Conservation (phyloP, 1,140 invertebrate species). For the Eriosoma lanigerum region DNA sequence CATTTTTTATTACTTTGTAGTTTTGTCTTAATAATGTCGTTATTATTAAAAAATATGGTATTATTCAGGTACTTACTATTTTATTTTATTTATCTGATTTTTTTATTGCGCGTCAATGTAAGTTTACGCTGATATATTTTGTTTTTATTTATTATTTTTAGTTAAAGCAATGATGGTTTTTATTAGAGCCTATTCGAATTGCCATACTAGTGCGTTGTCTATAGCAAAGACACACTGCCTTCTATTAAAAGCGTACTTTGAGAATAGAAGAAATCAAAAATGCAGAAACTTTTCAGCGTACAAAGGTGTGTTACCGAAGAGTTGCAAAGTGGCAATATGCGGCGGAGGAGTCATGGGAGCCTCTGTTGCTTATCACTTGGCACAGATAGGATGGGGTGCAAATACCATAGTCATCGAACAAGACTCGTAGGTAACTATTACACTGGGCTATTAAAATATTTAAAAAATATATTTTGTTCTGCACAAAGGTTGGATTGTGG, state of each 20-base stretch:
- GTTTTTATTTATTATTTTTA: background rate
- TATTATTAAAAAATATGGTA: background rate
- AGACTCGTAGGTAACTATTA: slow-evolving; percentile 61
- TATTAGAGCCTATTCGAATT: slow-evolving; percentile 15
- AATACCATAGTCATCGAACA: slow-evolving; percentile 86
- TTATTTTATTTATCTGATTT: background rate
- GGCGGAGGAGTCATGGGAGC: slow-evolving; percentile 93
- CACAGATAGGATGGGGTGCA: slow-evolving; percentile 76
- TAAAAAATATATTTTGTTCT: background rate
- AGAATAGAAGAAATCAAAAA: background rate
- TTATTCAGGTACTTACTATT: background rate
- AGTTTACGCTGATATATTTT: background rate
- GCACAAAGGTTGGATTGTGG: slow-evolving; percentile 75
- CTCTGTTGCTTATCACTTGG: slow-evolving; percentile 91
- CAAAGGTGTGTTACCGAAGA: slow-evolving; percentile 53
- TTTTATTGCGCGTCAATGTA: background rate
- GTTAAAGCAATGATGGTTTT: slow-evolving; percentile 8
- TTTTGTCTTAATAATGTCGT: background rate
- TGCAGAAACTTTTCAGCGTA: slow-evolving; percentile 2
- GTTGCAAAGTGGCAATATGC: slow-evolving; percentile 79
- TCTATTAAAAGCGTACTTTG: background rate
- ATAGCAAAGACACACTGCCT: background rate
- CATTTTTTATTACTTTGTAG: background rate
- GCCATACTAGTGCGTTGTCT: background rate
- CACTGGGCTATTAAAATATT: background rate